Percentiles rank a stretch among this genome's conserved stretches.
Conservation (phyloP, 2,113 vertebrate genomes). For the Nerophis lumbriciformis region DNA sequence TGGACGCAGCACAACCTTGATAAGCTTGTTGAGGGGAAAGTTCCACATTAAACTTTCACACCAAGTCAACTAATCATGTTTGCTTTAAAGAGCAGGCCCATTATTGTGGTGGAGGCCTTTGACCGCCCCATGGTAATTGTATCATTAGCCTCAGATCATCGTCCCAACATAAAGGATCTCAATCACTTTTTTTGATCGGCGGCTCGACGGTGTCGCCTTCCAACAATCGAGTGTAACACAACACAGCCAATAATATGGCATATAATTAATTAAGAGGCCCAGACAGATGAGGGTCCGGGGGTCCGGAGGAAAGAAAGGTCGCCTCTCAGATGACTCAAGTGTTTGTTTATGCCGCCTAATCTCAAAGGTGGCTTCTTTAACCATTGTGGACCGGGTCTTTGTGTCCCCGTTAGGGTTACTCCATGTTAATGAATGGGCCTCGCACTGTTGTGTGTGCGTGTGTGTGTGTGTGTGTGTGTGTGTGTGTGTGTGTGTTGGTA, state of each 20-base stretch:
- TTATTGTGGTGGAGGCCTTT: not conserved
- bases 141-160: not conserved
- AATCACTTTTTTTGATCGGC: slow-evolving; percentile 2
- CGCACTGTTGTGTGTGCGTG: slow-evolving; percentile 12
- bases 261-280: slow-evolving; percentile 61
- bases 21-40: no score
- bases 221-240: slow-evolving; percentile 53
- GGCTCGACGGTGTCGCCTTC: slow-evolving; percentile 43
- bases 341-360: slow-evolving; percentile 62
- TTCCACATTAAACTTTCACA: no score
- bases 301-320: slow-evolving; percentile 30
- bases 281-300: slow-evolving; percentile 28
- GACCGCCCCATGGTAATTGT: not conserved
- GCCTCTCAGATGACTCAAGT: slow-evolving; percentile 51
- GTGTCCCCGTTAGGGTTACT: slow-evolving; percentile 49
- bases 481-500: slow-evolving; percentile 25
- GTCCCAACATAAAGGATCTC: not conserved
- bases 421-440: slow-evolving; percentile 62
- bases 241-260: slow-evolving; percentile 48
- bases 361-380: slow-evolving; percentile 52
- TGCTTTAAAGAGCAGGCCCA: not conserved
- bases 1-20: no score
- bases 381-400: slow-evolving; percentile 61
- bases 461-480: slow-evolving; percentile 11
- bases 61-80: no score